phyloP scores from a whole-genome alignment of 2,113 vertebrate genomes.

The Mormyrus lacerda region DNA sequence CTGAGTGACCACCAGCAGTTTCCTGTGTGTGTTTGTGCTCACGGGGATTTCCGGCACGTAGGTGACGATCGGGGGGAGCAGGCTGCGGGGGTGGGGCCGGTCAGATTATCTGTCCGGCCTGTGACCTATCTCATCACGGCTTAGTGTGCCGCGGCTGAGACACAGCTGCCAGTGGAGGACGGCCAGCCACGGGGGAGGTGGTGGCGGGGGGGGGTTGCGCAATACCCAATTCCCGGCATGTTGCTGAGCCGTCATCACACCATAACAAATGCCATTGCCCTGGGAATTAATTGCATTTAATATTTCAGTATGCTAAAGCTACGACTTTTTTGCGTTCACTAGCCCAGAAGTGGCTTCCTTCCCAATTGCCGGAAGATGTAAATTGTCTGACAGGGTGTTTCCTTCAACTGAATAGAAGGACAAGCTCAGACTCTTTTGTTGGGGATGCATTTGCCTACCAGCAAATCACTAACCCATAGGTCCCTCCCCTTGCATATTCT shows the following conservation, averaged over 20 bases:
- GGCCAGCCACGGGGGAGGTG: neutral
- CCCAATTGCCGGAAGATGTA: neutral
- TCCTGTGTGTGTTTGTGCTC: neutral
- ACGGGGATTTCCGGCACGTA: neutral
- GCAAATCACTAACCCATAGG: neutral
- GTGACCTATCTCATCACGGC: neutral
- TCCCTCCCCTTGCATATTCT: neutral
- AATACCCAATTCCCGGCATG: neutral
- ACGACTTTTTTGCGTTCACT: neutral
- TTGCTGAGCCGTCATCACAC: neutral
- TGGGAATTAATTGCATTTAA: neutral
- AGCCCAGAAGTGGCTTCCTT: neutral
- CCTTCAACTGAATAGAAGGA: neutral
- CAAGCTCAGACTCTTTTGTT: neutral
- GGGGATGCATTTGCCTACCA: neutral
- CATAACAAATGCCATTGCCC: neutral
- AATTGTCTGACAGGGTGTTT: neutral
- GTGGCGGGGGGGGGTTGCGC: neutral
- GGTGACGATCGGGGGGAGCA: neutral
- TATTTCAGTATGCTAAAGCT: neutral
- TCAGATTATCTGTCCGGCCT: constrained; percentile 4
- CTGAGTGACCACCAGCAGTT: neutral
- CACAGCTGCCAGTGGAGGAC: neutral
- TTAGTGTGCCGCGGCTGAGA: neutral
- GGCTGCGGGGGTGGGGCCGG: neutral